Evolutionary conservation across 37 sponge, comb jelly and placozoan genomes (phyloP).

Genomic region (Beroe ovata): DNA sequence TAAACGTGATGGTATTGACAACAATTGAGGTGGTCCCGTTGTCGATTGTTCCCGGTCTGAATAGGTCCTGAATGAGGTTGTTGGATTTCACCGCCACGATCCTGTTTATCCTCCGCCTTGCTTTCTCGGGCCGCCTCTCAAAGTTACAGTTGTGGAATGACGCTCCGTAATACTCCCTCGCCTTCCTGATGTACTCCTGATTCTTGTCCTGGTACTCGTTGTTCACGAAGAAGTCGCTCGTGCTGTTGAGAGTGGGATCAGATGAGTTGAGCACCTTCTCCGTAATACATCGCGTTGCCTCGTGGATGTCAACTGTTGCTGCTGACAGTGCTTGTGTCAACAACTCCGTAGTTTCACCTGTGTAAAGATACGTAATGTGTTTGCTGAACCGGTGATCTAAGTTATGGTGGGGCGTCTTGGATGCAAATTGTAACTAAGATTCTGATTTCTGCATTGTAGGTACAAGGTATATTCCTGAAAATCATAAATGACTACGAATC

Average conservation of each 20-base stretch:
- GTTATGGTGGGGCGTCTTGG: too few relatives aligned
- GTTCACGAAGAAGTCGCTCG: constrained; percentile 31
- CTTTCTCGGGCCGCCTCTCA: constrained; percentile 3
- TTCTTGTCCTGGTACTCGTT: not conserved
- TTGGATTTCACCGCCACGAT: not conserved
- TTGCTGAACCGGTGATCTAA: too few relatives aligned
- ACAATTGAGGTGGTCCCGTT: not conserved
- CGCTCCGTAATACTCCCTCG: not conserved
- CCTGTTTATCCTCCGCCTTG: not conserved
- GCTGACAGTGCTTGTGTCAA: not conserved
- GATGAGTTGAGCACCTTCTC: not conserved
- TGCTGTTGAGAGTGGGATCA: constrained; percentile 43
- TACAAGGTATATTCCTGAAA: too few relatives aligned
- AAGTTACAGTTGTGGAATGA: constrained; percentile 51
- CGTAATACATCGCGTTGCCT: not conserved
- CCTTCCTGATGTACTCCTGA: not conserved
- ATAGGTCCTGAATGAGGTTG: constrained; percentile 11
- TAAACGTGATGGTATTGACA: constrained; percentile 50
- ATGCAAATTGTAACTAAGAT: not conserved
- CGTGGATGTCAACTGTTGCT: constrained; percentile 14
- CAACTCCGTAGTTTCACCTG: not conserved
- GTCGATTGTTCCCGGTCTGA: not conserved
- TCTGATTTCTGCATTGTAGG: too few relatives aligned
- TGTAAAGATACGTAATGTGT: too few relatives aligned
- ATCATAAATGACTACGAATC: too few relatives aligned